A percentile compares a stretch with the other conserved stretches of the same genome.
Conservation (phyloP, 2,888 invertebrate genomes). For the Cryptosula pallasiana region DNA sequence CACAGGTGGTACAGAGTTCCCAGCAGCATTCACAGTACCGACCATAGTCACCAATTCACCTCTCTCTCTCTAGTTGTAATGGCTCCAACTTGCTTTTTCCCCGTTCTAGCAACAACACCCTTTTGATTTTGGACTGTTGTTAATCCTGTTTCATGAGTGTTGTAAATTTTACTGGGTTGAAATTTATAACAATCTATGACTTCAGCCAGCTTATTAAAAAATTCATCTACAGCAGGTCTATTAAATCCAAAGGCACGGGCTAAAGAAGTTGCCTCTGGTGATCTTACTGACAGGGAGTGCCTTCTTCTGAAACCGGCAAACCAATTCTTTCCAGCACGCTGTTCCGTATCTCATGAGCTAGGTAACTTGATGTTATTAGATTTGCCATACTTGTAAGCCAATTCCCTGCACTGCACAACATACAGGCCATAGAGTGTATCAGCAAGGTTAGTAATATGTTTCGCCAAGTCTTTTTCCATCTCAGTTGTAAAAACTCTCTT, state of each 20-base stretch:
- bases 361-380: not conserved
- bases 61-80: slow-evolving; percentile 26
- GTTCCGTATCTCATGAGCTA: not conserved
- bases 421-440: slow-evolving; percentile 27
- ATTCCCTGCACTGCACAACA: slow-evolving; percentile 21
- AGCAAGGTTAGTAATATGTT: slow-evolving; percentile 24
- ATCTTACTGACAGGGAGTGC: not conserved
- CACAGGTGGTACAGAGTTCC: slow-evolving; percentile 28
- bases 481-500: slow-evolving; percentile 4
- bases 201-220: slow-evolving; percentile 10
- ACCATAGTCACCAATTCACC: slow-evolving; percentile 29
- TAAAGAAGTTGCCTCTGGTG: slow-evolving; percentile 21
- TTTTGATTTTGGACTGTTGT: slow-evolving; percentile 6
- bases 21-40: slow-evolving; percentile 27
- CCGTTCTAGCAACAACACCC: not conserved
- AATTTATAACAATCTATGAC: not conserved
- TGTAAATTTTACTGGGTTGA: not conserved
- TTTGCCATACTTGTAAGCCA: slow-evolving; percentile 24
- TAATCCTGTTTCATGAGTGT: not conserved
- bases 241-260: slow-evolving; percentile 17
- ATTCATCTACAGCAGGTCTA: not conserved
- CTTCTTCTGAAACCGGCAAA: not conserved
- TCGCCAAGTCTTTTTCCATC: slow-evolving; percentile 26
- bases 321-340: slow-evolving; percentile 25
- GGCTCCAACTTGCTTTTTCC: slow-evolving; percentile 21